Evolutionary conservation across 2,113 vertebrate species (phyloP).

Genomic region (Trogon surrucura): DNA sequence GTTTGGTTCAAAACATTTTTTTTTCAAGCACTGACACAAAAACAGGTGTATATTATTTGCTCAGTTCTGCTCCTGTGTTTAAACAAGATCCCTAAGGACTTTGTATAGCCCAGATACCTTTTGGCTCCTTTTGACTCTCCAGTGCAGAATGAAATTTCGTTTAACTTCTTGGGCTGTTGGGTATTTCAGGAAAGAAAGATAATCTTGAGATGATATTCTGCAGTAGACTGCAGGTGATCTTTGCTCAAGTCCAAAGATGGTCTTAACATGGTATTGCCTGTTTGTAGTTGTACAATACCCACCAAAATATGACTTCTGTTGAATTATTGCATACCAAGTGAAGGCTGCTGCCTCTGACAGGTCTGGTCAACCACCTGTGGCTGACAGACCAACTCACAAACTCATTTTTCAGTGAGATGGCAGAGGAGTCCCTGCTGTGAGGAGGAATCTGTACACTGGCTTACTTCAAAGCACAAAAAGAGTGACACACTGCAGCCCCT

Average conservation of each 20-base stretch:
- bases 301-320: neutral
- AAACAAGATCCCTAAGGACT: neutral
- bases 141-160: neutral
- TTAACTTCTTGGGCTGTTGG: neutral
- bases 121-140: neutral
- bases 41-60: neutral
- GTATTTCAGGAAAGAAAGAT: neutral
- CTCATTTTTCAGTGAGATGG: neutral
- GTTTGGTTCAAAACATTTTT: neutral
- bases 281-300: neutral
- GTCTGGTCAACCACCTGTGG: neutral
- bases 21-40: neutral
- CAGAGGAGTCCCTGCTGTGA: neutral
- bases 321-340: neutral
- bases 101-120: neutral
- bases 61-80: neutral
- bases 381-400: neutral
- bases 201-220: neutral
- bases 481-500: neutral
- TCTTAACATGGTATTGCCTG: neutral
- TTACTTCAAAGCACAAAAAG: neutral
- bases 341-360: neutral
- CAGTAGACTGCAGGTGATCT: neutral
- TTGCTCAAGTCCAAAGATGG: neutral
- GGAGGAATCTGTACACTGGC: fast-evolving